Conservation (phyloP, 2,888 invertebrate genomes). For the Dicranocentrus wangi region DNA sequence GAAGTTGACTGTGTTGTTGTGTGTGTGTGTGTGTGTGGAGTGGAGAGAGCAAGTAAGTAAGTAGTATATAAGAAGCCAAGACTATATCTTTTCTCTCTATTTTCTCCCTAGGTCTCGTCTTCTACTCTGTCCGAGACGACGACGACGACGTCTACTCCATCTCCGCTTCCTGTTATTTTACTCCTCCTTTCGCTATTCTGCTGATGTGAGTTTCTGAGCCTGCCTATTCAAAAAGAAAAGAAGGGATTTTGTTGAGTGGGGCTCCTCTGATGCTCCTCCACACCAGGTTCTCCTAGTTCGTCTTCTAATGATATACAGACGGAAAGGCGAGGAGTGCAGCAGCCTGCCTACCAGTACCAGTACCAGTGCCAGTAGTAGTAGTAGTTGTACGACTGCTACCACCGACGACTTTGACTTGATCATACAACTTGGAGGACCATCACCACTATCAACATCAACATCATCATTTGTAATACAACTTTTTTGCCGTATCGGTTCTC, state of each 20-base stretch:
- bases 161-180: constrained; percentile 52
- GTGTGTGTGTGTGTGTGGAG: no score
- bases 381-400: neutral
- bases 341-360: neutral
- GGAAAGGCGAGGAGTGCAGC: neutral
- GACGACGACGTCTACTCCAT: neutral
- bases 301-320: neutral
- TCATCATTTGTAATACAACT: neutral
- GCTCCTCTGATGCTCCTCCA: neutral
- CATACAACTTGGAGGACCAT: neutral
- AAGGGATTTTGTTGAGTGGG: neutral
- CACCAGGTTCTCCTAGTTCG: neutral
- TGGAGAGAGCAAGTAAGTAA: neutral
- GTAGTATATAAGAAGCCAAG: neutral
- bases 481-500: constrained; percentile 56
- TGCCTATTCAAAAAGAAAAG: no score
- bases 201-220: neutral
- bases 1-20: no score
- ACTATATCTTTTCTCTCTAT: no score
- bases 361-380: neutral
- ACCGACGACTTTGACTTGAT: neutral
- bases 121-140: neutral
- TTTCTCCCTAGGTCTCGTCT: no score
- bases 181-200: no score
- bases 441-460: neutral